Evolutionary conservation across 1,140 invertebrate species (phyloP).

Genomic region (Zaprionus gabonicus): DNA sequence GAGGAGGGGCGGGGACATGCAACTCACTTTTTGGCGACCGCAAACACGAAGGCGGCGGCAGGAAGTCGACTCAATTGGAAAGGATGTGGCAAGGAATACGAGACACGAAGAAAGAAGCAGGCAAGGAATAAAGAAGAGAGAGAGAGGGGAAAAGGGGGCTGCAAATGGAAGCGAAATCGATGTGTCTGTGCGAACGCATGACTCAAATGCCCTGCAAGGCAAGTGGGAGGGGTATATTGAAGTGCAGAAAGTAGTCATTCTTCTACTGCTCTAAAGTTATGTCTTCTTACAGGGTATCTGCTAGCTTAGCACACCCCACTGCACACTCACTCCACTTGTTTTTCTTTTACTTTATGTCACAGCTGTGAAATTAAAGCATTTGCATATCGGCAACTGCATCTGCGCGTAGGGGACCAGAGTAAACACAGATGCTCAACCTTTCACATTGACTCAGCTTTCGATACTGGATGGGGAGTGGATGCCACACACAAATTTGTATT

Average conservation of each 20-base stretch:
- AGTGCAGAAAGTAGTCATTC: too few relatives aligned
- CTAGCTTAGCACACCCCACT: neutral
- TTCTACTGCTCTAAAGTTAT: too few relatives aligned
- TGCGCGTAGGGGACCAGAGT: constrained; percentile 13
- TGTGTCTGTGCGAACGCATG: constrained; percentile 13
- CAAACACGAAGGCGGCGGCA: constrained; percentile 61
- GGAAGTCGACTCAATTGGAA: constrained; percentile 41
- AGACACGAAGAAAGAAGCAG: neutral
- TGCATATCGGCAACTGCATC: constrained; percentile 67
- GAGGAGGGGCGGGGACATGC: constrained; percentile 11
- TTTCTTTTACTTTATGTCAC: constrained; percentile 47
- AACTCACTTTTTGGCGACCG: constrained; percentile 64
- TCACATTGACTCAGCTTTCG: constrained; percentile 22
- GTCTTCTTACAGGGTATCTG: neutral
- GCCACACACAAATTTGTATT: constrained; percentile 20
- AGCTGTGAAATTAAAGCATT: constrained; percentile 70
- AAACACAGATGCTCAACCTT: constrained; percentile 27
- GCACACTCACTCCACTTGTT: constrained; percentile 33
- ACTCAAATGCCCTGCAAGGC: neutral
- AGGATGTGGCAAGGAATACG: constrained; percentile 12
- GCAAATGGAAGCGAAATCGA: constrained; percentile 14
- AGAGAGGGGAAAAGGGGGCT: neutral
- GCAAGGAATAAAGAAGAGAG: neutral
- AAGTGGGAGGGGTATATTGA: neutral
- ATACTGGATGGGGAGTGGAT: neutral